Evolutionary conservation across 2,797 vertebrate species (phyloP).

Genomic region (Myiotriccus ornatus): DNA sequence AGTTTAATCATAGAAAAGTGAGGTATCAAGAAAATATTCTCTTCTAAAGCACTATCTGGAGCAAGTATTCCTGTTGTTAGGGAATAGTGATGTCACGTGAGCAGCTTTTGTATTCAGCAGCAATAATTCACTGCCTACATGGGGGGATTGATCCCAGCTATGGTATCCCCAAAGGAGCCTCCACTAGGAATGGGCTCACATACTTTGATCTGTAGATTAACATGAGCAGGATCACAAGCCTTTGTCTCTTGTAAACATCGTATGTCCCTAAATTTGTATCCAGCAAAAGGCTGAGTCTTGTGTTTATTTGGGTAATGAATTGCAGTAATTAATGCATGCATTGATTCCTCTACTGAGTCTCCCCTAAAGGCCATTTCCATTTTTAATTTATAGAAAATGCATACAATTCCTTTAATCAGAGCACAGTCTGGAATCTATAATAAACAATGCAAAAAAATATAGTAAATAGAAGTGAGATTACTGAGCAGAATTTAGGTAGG

Average conservation of each 20-base stretch:
- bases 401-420: constrained; percentile 72
- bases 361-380: constrained; percentile 90
- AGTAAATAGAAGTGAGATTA: background rate
- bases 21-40: constrained; percentile 68
- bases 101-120: constrained; percentile 89
- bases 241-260: constrained; percentile 87
- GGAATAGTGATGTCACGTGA: constrained; percentile 84
- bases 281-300: constrained; percentile 86
- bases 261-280: constrained; percentile 86
- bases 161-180: constrained; percentile 86
- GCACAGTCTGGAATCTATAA: constrained; percentile 60
- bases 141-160: constrained; percentile 85
- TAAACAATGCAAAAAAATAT: background rate
- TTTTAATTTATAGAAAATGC: constrained; percentile 94
- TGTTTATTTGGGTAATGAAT: constrained; percentile 98
- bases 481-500: constrained; percentile 14
- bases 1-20: constrained; percentile 73
- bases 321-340: constrained; percentile 96
- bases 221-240: constrained; percentile 83
- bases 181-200: constrained; percentile 80
- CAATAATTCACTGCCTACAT: constrained; percentile 91
- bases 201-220: constrained; percentile 91
- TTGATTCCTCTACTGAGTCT: constrained; percentile 90
- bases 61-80: constrained; percentile 76
- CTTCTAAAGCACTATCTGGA: constrained; percentile 67